Base-by-base conservation (phyloP, 2,888 invertebrate genomes). In the Terebella lapidaria region DNA sequence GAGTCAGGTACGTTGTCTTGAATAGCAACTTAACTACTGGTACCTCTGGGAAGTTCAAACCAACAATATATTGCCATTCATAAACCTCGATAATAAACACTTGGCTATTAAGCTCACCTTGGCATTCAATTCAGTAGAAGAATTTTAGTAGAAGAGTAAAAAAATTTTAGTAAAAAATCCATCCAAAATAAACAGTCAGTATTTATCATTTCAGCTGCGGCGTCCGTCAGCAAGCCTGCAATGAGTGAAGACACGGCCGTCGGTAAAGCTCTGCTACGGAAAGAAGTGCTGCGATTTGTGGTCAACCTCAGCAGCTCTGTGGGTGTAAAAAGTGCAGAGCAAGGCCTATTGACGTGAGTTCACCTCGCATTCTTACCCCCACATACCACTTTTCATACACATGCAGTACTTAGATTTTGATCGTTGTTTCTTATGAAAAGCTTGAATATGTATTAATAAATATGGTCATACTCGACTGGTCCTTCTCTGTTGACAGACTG, bases 291-390 rank as follows among this genome's bases (percentile, higher is more conserved):
- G 64, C 85, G 87, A 66, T 86, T 90, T 73, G 85, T 89, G 1
- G 87, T 88, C 71, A 87, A 88, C 64, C 82, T 92, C 73, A 86
- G 89, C 35, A 91, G 90, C 81, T 90, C 91, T 49, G 86, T 90
- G 15, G 87, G 88, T 75, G 86, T 87, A 66, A 89, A 89, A 69
- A 87, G 89, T 76, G 89, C 92, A 46, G 91, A 91, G 70, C 89
- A 91, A 74, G 87, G 88, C 22, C 83, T 95, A 65, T 84, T 94
- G 20, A 81, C 81, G 85, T 85, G 74, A 75, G 79, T 51, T n/a
- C n/a, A n/a, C 10, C 42, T 35, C n/a, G n/a, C 10, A 35, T 35
- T 35, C 10, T 10, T 10, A 35, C 10, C n/a, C 10, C 42, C 10
- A n/a, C n/a, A 35, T 35, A 35, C 10, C 10, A 10, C 10, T 35